Conservation (phyloP, 2,113 vertebrate species). For the Rhagologus leucostigma region DNA sequence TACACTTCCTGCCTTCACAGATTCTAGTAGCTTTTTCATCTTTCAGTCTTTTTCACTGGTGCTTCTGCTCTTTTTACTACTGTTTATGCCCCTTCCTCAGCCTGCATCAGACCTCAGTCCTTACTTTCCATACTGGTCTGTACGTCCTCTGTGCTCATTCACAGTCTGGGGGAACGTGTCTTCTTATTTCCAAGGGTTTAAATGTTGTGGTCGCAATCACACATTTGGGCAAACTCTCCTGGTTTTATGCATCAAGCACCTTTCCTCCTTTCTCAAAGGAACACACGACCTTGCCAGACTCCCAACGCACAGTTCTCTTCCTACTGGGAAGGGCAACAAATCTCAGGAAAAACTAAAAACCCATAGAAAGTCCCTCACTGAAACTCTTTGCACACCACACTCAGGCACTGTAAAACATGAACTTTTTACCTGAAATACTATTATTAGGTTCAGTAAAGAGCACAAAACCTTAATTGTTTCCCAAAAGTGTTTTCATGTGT, state of each 20-base stretch:
- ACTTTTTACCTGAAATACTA: neutral
- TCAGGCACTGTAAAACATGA: neutral
- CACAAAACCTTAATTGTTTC: neutral
- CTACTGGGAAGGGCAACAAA: neutral
- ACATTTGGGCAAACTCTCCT: neutral
- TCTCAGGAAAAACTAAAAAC: neutral
- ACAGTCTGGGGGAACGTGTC: neutral
- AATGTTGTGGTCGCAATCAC: neutral
- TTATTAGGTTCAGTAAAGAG: neutral
- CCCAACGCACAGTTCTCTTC: neutral
- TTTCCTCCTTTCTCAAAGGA: neutral
- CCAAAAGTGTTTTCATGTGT: neutral
- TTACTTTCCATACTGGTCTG: neutral
- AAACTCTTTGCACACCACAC: neutral
- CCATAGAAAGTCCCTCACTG: neutral
- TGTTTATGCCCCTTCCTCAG: neutral
- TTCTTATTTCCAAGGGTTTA: neutral
- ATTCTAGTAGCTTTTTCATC: neutral
- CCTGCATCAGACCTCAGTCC: neutral
- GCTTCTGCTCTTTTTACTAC: neutral
- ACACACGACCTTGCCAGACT: fast-evolving
- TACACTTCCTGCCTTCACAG: neutral
- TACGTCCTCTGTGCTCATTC: neutral
- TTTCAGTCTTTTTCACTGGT: neutral
- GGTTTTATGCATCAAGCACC: neutral